Percentiles rank a stretch among this genome's conserved stretches.
These are phyloP conservation scores for Bombylius major DNA, from an alignment of 2,888 invertebrate genomes.

Conservation along the genomic window DNA sequence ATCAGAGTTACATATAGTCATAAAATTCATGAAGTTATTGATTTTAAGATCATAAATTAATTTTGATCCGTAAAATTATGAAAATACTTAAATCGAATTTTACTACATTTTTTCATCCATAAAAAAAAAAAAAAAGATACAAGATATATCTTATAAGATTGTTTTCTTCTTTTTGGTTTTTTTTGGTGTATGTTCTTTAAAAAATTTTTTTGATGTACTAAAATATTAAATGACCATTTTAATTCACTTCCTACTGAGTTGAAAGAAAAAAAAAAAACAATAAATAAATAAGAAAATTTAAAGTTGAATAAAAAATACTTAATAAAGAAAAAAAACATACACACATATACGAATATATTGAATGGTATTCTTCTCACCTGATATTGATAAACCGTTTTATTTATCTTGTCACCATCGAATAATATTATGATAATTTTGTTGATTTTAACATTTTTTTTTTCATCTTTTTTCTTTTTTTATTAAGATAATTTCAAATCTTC, in stretches of 20 bases:
- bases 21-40: conserved; percentile 5
- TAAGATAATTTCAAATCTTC: too few species aligned
- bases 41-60: conserved; percentile 7
- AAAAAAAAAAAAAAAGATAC: neutral
- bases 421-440: conserved; percentile 3
- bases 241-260: too few species aligned
- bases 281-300: neutral
- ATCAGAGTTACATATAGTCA: neutral
- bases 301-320: too few species aligned
- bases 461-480: neutral
- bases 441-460: neutral
- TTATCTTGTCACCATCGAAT: conserved; percentile 2
- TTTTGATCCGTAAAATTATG: conserved; percentile 10
- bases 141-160: too few species aligned
- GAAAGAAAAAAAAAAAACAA: neutral
- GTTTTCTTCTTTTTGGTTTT: too few species aligned
- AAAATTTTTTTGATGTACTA: too few species aligned
- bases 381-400: neutral
- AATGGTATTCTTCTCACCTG: neutral
- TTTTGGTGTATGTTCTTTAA: too few species aligned
- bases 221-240: too few species aligned
- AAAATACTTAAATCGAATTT: neutral
- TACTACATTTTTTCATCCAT: neutral
- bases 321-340: too few species aligned
- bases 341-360: neutral